A percentile compares a stretch with the other conserved stretches of the same genome.
Conservation (phyloP, 2,113 vertebrate species). For the Phylloscopus trochilus region DNA sequence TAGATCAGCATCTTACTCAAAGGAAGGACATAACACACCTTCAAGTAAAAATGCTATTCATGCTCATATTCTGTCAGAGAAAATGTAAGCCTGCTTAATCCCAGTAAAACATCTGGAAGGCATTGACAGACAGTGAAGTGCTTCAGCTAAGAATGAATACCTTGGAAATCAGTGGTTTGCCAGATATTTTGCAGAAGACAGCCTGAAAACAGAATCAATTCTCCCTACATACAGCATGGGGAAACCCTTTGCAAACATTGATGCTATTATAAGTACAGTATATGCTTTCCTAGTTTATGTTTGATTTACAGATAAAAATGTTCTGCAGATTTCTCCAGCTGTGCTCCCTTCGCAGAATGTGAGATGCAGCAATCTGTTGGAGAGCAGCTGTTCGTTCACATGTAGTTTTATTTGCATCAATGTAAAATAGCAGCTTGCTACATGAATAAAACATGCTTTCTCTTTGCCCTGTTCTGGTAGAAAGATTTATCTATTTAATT, state of each 20-base stretch:
- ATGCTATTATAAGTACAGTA: neutral
- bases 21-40: neutral
- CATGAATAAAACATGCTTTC: conserved; percentile 69
- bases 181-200: neutral
- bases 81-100: neutral
- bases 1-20: neutral
- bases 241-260: neutral
- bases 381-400: conserved; percentile 70
- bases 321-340: conserved; percentile 66
- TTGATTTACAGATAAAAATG: conserved; percentile 67
- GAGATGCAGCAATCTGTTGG: conserved; percentile 40
- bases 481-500: conserved; percentile 51
- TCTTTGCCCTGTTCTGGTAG: neutral
- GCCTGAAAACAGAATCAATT: neutral
- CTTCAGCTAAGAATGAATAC: neutral
- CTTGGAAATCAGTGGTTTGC: neutral
- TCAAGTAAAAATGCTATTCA: neutral
- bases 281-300: conserved; percentile 32
- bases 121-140: neutral
- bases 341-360: conserved; percentile 38
- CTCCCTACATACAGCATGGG: neutral
- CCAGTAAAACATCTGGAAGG: neutral
- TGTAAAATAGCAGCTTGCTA: conserved; percentile 63
- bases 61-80: neutral
- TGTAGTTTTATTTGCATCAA: conserved; percentile 64